Percentiles rank a stretch among this genome's conserved stretches.
Evolutionary conservation across 2,113 vertebrate species (phyloP).

Genomic region (Charina bottae): DNA sequence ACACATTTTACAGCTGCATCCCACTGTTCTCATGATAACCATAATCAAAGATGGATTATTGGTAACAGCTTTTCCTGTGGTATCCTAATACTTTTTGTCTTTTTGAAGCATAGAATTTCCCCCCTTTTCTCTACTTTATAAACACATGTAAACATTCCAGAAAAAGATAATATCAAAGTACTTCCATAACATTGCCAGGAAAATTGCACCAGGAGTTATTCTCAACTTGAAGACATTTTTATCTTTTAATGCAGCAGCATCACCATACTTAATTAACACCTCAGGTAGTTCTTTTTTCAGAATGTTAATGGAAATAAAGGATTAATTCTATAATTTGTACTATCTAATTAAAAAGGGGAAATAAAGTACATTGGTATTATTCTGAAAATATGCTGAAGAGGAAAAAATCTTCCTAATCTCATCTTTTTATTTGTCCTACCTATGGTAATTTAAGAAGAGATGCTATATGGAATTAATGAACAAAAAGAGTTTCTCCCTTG

Average conservation of each 20-base stretch:
- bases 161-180: too few relatives aligned
- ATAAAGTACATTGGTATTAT: conserved; percentile 26
- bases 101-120: too few relatives aligned
- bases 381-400: neutral
- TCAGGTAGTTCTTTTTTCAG: conserved; percentile 38
- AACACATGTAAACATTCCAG: too few relatives aligned
- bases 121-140: too few relatives aligned
- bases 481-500: conserved; percentile 35
- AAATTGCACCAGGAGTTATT: too few relatives aligned
- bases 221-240: neutral
- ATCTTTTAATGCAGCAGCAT: neutral
- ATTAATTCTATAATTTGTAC: conserved; percentile 10
- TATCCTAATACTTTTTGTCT: too few relatives aligned
- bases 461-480: conserved; percentile 32
- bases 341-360: conserved; percentile 6
- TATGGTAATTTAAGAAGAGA: conserved; percentile 11
- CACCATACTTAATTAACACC: conserved; percentile 35
- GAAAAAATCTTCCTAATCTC: neutral
- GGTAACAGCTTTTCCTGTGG: neutral
- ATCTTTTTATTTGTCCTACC: neutral
- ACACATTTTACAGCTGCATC: neutral
- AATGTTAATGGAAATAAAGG: conserved; percentile 28
- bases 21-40: neutral
- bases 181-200: too few relatives aligned
- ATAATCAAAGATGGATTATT: neutral